Percentiles rank a stretch among this genome's conserved stretches.
These are phyloP conservation scores for Platycheirus albimanus DNA, from an alignment of 2,888 invertebrate genomes.

Conservation along the genomic window DNA sequence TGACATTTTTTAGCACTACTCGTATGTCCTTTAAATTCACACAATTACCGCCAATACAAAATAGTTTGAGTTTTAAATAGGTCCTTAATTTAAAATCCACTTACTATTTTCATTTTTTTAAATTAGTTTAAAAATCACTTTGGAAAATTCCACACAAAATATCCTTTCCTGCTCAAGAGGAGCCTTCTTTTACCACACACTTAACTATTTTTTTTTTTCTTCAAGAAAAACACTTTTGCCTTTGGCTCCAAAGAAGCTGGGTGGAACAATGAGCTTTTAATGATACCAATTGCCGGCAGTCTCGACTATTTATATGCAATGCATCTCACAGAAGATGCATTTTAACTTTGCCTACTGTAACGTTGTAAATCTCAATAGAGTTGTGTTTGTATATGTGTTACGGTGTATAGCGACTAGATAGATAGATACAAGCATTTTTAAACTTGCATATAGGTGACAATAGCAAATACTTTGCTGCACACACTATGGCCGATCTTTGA, in stretches of 20 bases:
- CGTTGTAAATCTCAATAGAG: conserved; percentile 52
- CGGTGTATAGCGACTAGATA: not conserved
- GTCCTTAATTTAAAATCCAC: conserved; percentile 37
- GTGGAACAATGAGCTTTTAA: conserved; percentile 81
- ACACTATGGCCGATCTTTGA: not conserved
- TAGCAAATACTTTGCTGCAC: conserved; percentile 52
- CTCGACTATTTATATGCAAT: conserved; percentile 82
- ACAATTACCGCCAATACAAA: no score
- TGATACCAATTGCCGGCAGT: conserved; percentile 82
- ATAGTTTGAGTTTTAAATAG: no score
- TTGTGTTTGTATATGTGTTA: conserved; percentile 26
- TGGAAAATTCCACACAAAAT: conserved; percentile 29
- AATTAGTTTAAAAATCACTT: conserved; percentile 23
- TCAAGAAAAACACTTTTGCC: conserved; percentile 45
- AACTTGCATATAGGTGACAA: conserved; percentile 62
- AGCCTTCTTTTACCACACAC: conserved; percentile 21
- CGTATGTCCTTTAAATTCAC: no score
- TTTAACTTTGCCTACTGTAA: conserved; percentile 51
- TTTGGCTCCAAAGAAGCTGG: conserved; percentile 72
- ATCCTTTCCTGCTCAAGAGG: conserved; percentile 49
- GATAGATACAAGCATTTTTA: conserved; percentile 23
- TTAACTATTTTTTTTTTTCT: conserved; percentile 1
- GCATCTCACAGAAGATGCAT: conserved; percentile 76
- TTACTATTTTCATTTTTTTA: conserved; percentile 72
- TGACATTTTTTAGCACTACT: no score